These are phyloP conservation scores for Sycon ciliatum DNA, from an alignment of 37 sponge, comb jelly and placozoan genomes.

Conservation along the genomic window DNA sequence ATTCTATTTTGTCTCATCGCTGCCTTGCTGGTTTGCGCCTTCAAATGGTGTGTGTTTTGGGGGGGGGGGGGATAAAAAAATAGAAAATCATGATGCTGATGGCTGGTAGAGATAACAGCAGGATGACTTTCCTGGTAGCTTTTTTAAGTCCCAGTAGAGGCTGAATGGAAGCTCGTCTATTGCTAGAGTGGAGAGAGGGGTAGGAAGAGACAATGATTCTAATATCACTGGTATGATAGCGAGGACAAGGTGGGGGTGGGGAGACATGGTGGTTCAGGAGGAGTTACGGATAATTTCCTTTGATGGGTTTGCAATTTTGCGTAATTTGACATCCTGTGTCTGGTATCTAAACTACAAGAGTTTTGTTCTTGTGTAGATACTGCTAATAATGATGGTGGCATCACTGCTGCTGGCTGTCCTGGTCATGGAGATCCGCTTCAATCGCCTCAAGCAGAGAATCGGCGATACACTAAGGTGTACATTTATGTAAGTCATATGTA, in stretches of 20 bases:
- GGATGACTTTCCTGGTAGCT: no score
- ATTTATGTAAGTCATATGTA: neutral
- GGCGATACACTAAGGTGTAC: neutral
- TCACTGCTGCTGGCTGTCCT: conserved; percentile 32
- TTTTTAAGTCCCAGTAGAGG: no score
- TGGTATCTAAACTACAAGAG: neutral
- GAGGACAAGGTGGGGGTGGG: no score
- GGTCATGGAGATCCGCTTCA: conserved; percentile 2
- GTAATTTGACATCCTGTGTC: neutral
- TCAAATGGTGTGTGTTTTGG: no score
- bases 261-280: no score
- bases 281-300: no score
- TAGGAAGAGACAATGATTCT: no score
- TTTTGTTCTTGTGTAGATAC: conserved; percentile 25
- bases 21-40: neutral
- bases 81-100: neutral
- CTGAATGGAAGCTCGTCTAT: no score
- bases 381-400: conserved; percentile 38
- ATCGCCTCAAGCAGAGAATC: neutral
- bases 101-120: no score
- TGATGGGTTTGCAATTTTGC: no score
- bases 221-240: no score
- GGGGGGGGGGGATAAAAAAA: neutral
- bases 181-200: no score
- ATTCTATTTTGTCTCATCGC: neutral